Base-by-base conservation (phyloP, 2,797 vertebrate genomes). In the Luscinia luscinia region DNA sequence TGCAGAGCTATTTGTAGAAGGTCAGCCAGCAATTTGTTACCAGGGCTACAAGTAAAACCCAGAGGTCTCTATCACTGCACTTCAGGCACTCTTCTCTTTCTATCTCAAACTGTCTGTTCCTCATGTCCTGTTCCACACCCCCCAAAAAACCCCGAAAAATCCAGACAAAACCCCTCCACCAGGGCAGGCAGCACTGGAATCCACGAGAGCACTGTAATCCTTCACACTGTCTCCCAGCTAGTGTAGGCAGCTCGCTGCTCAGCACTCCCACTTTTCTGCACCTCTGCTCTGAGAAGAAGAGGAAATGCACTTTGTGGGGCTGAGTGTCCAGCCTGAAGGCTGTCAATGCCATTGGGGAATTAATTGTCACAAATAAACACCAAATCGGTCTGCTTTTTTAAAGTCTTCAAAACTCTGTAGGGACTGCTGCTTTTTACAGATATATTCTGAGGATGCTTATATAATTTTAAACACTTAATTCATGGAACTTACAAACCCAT, bases 41-140 rank as follows among this genome's bases (percentile, higher is more conserved):
- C 72, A 69, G 36, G 76, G 51, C 28, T 85, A 64, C 55, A 45
- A 40, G 28, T 32, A 81, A 77, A 84, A 64, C 19, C 23, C 74
- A 49, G 54, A 59, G 9, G 36, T 34, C 28, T 87, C 45, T 32
- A 26, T 14, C 38, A 11, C 48, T 46, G 58, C 55, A 36, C 26
- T 55, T 55, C 52, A 74, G 57, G 32, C n/a, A 64, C 15, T 3
- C 3, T 22, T 32, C 28, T 13, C 38, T 27, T 75, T 73, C 23
- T 6, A 6, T 9, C 34, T 72, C 61, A 77, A 68, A 22, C 38
- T 18, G 18, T 32, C 18, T n/a, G 4, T 30, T 30, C 16, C 9
- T 12, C 17, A 22, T 4, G 7, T 12, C 21, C 62, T 22, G 21
- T 30, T 3, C 9, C 8, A 22, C 3, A 2, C 0, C 1, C 9